These are phyloP conservation scores for Heliconius cydno DNA, from an alignment of 2,888 invertebrate genomes.

Conservation along the genomic window DNA sequence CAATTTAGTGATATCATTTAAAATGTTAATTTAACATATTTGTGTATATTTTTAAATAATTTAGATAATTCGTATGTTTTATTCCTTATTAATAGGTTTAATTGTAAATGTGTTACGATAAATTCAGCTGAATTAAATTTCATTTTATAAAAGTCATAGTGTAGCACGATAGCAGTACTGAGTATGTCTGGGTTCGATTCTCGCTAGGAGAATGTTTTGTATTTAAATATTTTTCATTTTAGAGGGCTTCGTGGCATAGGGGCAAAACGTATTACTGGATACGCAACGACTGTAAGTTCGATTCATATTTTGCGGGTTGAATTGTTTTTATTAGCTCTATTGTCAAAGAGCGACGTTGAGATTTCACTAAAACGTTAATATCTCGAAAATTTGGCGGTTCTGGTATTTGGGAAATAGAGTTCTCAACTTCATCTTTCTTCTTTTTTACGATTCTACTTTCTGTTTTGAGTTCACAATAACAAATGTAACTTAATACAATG, in stretches of 20 bases:
- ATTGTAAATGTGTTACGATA: background rate
- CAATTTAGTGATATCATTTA: background rate
- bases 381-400: background rate
- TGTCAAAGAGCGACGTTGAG: background rate
- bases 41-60: background rate
- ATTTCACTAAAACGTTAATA: background rate
- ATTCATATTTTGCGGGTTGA: too few relatives aligned
- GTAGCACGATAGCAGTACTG: background rate
- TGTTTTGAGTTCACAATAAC: background rate
- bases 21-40: background rate
- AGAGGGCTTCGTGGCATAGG: background rate
- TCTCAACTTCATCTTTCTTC: background rate
- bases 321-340: background rate
- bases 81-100: background rate
- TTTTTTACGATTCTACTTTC: background rate
- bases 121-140: background rate
- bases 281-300: background rate
- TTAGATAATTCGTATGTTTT: background rate
- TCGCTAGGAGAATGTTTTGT: too few relatives aligned
- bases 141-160: background rate
- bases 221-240: too few relatives aligned
- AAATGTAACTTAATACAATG: background rate
- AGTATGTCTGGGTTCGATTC: too few relatives aligned
- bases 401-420: background rate
- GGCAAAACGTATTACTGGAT: background rate